Evolutionary conservation across 1,140 invertebrate species (phyloP).

Genomic region (Drosophila auraria): DNA sequence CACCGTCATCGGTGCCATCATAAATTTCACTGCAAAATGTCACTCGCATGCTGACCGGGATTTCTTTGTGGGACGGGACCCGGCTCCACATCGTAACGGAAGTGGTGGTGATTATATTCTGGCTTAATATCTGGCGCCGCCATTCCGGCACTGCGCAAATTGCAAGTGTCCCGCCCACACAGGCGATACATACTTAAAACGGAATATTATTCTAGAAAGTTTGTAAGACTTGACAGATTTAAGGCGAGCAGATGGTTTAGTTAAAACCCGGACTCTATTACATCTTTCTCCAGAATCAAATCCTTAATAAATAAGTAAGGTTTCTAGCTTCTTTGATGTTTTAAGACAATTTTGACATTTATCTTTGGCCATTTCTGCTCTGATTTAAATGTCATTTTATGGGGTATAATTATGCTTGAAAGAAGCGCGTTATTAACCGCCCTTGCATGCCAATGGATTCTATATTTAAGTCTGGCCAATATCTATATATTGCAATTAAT

Average conservation of each 20-base stretch:
- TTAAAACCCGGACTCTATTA: neutral
- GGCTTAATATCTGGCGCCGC: conserved; percentile 33
- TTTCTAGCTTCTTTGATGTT: neutral
- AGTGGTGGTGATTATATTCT: conserved; percentile 44
- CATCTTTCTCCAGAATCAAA: neutral
- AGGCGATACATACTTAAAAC: neutral
- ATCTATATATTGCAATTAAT: conserved; percentile 20
- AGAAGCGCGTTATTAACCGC: neutral
- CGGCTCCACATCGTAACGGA: conserved; percentile 54
- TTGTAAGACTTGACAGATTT: conserved; percentile 14
- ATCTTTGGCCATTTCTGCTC: neutral
- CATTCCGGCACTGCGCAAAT: conserved; percentile 36
- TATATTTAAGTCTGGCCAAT: conserved; percentile 31
- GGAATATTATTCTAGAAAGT: conserved; percentile 24
- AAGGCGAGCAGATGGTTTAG: neutral
- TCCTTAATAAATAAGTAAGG: too few species aligned
- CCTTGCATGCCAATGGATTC: conserved; percentile 2
- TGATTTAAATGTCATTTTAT: neutral
- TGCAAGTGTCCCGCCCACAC: conserved; percentile 22
- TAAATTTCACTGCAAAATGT: conserved; percentile 69
- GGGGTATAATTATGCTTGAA: neutral
- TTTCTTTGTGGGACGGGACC: conserved; percentile 60
- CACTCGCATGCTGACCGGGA: conserved; percentile 36
- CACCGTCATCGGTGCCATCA: conserved; percentile 54
- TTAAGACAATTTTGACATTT: neutral